Percentiles rank a stretch among this genome's conserved stretches.
Conservation (phyloP, 2,888 invertebrate species). For the Nyleta sp. region DNA sequence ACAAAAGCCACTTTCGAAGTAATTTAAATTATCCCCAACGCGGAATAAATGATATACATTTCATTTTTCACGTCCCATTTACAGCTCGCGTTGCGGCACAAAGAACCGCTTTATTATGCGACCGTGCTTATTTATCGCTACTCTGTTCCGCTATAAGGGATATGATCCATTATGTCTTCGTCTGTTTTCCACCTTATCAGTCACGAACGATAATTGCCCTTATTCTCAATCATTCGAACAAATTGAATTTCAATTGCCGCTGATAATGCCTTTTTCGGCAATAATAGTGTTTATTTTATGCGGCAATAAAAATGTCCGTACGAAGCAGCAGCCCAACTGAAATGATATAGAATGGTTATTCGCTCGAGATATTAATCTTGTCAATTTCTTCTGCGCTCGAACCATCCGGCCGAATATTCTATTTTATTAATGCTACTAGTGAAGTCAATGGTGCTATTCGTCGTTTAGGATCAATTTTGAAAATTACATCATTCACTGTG, state of each 20-base stretch:
- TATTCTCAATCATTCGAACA: slow-evolving; percentile 1
- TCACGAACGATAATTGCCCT: slow-evolving; percentile 27
- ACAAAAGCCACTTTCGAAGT: slow-evolving; percentile 53
- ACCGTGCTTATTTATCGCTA: slow-evolving; percentile 24
- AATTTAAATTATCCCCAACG: slow-evolving; percentile 53
- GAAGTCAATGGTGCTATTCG: slow-evolving; percentile 10
- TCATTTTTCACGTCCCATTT: slow-evolving; percentile 53
- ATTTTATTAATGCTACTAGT: slow-evolving; percentile 16
- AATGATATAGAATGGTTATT: slow-evolving; percentile 28
- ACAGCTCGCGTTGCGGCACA: slow-evolving; percentile 18
- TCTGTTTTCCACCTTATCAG: slow-evolving; percentile 40
- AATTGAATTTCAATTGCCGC: slow-evolving; percentile 21
- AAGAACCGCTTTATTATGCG: slow-evolving; percentile 31
- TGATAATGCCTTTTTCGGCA: slow-evolving; percentile 35
- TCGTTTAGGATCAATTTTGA: neutral
- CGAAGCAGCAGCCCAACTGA: slow-evolving; percentile 18
- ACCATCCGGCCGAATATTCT: slow-evolving; percentile 8
- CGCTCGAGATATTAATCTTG: slow-evolving; percentile 25
- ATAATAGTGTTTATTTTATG: slow-evolving; percentile 18
- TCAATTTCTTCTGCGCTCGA: slow-evolving; percentile 16
- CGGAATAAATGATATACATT: slow-evolving; percentile 50
- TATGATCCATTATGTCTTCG: slow-evolving; percentile 38
- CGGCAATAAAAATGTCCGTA: slow-evolving; percentile 28
- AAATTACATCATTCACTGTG: neutral
- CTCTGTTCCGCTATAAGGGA: neutral